Conservation (phyloP, 1,140 invertebrate species). For the Caerostris extrusa region DNA sequence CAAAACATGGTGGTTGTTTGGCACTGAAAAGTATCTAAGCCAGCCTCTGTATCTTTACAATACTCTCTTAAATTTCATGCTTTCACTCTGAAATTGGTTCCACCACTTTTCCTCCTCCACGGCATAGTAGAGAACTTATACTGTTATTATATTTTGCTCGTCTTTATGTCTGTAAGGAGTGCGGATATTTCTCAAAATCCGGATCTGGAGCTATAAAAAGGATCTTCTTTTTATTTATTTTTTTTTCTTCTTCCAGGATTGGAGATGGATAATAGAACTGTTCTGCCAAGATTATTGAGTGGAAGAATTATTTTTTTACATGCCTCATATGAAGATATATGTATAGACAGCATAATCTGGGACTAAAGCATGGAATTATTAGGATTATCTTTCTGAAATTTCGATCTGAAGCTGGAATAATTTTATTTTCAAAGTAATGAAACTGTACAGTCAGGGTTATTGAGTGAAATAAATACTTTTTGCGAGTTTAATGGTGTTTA, state of each 20-base stretch:
- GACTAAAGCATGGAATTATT: too few species aligned
- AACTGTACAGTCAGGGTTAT: too few species aligned
- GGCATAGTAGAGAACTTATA: conserved; percentile 1
- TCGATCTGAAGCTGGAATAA: too few species aligned
- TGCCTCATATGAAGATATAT: too few species aligned
- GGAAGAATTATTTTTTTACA: not conserved
- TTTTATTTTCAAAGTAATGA: too few species aligned
- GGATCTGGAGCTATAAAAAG: conserved; percentile 27
- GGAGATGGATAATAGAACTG: not conserved
- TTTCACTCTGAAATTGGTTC: conserved; percentile 70
- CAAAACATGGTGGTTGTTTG: conserved; percentile 65
- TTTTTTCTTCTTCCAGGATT: not conserved
- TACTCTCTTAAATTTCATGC: conserved; percentile 68
- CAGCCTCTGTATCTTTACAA: conserved; percentile 43
- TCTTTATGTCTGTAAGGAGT: conserved; percentile 29
- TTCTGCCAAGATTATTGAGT: not conserved
- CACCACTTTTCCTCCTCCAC: not conserved
- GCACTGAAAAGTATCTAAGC: conserved; percentile 67
- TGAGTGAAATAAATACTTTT: conserved; percentile 1
- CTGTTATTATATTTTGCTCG: conserved; percentile 39
- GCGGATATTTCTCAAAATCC: conserved; percentile 40
- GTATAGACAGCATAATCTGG: too few species aligned
- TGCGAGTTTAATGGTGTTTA: not conserved
- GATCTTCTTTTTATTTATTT: not conserved
- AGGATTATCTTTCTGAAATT: too few species aligned